These are phyloP conservation scores for Stegostoma tigrinum DNA, from an alignment of 2,113 vertebrate species.

Conservation along the genomic window DNA sequence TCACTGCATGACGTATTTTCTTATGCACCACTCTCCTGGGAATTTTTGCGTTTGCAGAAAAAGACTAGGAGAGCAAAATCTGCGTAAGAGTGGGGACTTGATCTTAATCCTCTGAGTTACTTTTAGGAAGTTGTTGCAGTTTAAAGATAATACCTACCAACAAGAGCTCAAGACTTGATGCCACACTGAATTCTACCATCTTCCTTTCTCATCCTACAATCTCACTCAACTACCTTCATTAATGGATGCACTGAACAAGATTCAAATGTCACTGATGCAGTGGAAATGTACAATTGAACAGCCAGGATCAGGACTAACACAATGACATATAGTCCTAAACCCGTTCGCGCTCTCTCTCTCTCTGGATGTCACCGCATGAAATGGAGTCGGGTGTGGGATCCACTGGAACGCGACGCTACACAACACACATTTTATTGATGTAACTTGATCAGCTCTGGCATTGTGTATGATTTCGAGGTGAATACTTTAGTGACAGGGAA, in stretches of 20 bases:
- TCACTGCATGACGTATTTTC: neutral
- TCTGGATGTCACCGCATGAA: neutral
- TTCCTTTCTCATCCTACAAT: neutral
- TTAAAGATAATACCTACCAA: neutral
- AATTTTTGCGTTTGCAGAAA: neutral
- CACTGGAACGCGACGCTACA: neutral
- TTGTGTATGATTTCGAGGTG: neutral
- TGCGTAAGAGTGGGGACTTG: neutral
- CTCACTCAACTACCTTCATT: neutral
- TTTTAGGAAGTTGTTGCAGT: neutral
- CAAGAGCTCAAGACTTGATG: neutral
- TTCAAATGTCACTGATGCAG: neutral
- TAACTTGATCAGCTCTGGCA: neutral
- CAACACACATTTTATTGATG: neutral
- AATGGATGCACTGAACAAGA: neutral
- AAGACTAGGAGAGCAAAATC: neutral
- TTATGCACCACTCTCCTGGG: neutral
- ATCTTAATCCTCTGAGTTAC: neutral
- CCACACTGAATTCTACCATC: neutral
- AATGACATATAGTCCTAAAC: no score
- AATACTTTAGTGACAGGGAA: neutral
- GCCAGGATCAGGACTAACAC: neutral
- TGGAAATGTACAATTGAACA: neutral
- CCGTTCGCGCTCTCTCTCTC: no score
- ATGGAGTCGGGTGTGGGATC: neutral